These are phyloP conservation scores for Gymnocheta viridis DNA, from an alignment of 2,888 invertebrate species.

Conservation along the genomic window DNA sequence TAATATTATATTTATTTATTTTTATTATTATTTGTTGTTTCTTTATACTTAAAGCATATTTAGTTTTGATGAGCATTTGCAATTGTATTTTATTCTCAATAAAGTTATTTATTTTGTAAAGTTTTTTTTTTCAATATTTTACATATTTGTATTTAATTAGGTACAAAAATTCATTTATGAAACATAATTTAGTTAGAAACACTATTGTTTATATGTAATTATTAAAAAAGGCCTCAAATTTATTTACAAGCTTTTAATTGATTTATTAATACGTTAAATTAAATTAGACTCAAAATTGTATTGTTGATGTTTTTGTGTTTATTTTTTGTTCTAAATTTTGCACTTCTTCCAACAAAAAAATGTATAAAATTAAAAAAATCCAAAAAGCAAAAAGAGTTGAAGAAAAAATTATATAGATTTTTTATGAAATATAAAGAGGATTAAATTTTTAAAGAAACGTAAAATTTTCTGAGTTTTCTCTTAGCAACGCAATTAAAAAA, in stretches of 20 bases:
- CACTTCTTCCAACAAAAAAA: no score
- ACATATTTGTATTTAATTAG: slow-evolving; percentile 47
- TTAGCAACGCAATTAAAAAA: no score
- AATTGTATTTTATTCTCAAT: slow-evolving; percentile 56
- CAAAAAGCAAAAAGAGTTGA: no score
- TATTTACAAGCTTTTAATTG: slow-evolving; percentile 37
- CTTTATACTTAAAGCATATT: slow-evolving; percentile 51
- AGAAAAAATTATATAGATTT: no score
- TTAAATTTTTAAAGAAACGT: no score
- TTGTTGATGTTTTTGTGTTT: neutral
- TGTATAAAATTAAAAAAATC: no score
- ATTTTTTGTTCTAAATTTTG: neutral
- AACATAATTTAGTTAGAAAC: slow-evolving; percentile 57
- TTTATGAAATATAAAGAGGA: no score
- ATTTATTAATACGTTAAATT: neutral
- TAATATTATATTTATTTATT: slow-evolving; percentile 46
- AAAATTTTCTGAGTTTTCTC: no score
- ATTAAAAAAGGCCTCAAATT: slow-evolving; percentile 49
- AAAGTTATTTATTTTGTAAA: slow-evolving; percentile 38
- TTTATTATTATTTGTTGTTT: slow-evolving; percentile 13
- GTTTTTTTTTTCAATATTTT: slow-evolving; percentile 47
- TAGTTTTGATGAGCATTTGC: slow-evolving; percentile 56
- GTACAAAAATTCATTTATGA: slow-evolving; percentile 61
- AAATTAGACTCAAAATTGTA: neutral
- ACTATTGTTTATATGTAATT: neutral